Evolutionary conservation across 2,888 invertebrate genomes (phyloP).

Genomic region (Stenolophus ochropezus): DNA sequence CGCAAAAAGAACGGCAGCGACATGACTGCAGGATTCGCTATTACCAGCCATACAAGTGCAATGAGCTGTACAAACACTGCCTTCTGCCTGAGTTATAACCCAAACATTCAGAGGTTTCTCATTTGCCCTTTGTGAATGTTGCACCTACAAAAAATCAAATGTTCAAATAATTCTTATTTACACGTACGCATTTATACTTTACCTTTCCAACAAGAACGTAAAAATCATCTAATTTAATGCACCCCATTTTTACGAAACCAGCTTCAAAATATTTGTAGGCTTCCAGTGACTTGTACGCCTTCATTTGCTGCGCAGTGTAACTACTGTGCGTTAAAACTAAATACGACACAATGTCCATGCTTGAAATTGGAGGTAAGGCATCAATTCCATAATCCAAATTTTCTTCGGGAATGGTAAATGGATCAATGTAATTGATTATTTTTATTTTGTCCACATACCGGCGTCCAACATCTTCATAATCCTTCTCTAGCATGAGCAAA

Average conservation of each 20-base stretch:
- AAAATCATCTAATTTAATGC: constrained; percentile 24
- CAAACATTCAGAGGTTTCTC: constrained; percentile 5
- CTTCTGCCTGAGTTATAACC: constrained; percentile 33
- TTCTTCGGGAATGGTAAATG: constrained; percentile 12
- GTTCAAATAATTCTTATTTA: no score
- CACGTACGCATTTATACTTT: neutral
- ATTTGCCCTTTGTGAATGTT: no score
- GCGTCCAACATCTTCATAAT: no score
- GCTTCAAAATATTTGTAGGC: constrained; percentile 61
- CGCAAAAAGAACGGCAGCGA: constrained; percentile 52
- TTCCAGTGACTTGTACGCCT: constrained; percentile 58
- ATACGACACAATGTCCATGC: constrained; percentile 54
- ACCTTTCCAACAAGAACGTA: constrained; percentile 43
- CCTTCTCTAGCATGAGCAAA: no score
- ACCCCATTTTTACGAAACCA: constrained; percentile 48
- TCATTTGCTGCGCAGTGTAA: constrained; percentile 59
- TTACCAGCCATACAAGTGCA: constrained; percentile 57
- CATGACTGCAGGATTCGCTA: constrained; percentile 56
- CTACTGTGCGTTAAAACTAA: constrained; percentile 60
- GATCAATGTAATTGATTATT: constrained; percentile 41
- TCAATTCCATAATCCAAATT: constrained; percentile 17
- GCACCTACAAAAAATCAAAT: no score
- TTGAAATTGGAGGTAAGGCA: constrained; percentile 3
- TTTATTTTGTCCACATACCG: constrained; percentile 35
- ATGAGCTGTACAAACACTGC: constrained; percentile 42